Evolutionary conservation across 1,140 invertebrate genomes (phyloP).

Genomic region (Eupristina koningsbergeri): DNA sequence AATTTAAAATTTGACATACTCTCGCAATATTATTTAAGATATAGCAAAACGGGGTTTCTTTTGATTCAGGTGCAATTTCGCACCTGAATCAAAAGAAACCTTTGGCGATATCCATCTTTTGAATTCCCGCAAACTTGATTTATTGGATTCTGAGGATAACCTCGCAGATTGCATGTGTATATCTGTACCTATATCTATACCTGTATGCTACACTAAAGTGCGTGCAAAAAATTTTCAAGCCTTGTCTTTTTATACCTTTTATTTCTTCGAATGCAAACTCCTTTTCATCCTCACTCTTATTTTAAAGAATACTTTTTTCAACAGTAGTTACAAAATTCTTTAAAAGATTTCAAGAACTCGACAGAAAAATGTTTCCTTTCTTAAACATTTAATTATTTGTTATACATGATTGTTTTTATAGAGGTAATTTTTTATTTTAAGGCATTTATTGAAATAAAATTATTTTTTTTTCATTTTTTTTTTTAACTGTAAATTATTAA

Average conservation of each 20-base stretch:
- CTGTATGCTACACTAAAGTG: slow-evolving; percentile 45
- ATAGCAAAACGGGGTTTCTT: neutral
- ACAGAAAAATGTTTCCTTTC: neutral
- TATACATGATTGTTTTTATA: neutral
- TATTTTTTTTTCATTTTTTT: neutral
- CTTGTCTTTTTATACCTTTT: slow-evolving; percentile 56
- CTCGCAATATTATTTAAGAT: slow-evolving; percentile 10
- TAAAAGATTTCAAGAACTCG: slow-evolving; percentile 42
- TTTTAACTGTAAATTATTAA: no score
- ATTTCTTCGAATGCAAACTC: slow-evolving; percentile 49
- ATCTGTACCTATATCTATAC: slow-evolving; percentile 41
- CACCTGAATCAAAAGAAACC: slow-evolving; percentile 49
- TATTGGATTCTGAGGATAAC: slow-evolving; percentile 63
- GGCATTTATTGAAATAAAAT: neutral
- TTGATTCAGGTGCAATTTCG: slow-evolving; percentile 20
- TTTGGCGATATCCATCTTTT: slow-evolving; percentile 63
- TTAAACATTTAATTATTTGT: slow-evolving; percentile 1
- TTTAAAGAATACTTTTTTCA: slow-evolving; percentile 38
- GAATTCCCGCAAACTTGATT: slow-evolving; percentile 65
- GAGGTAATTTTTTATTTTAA: neutral
- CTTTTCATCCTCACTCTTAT: slow-evolving; percentile 1
- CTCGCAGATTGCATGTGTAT: slow-evolving; percentile 49
- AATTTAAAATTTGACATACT: neutral
- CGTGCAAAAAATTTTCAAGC: slow-evolving; percentile 55
- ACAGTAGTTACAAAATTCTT: slow-evolving; percentile 41